Evolutionary conservation across 1,140 invertebrate species (phyloP).

Genomic region (Drosophila carrolli): DNA sequence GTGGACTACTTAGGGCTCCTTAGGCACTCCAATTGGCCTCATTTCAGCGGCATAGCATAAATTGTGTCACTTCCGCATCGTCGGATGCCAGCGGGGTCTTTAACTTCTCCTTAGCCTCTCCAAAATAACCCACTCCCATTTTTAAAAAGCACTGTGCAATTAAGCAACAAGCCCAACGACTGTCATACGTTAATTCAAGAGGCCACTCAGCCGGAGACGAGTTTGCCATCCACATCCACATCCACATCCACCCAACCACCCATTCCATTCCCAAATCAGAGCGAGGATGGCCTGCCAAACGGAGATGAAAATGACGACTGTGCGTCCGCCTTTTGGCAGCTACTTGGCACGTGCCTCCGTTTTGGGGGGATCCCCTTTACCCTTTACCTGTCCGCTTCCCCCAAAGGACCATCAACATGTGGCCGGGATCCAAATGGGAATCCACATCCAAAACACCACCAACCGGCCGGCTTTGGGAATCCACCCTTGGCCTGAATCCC

Average conservation of each 20-base stretch:
- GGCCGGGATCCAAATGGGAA: conserved; percentile 27
- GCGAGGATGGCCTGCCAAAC: conserved; percentile 72
- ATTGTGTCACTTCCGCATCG: conserved; percentile 71
- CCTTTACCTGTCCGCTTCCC: conserved; percentile 42
- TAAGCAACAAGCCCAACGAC: conserved; percentile 57
- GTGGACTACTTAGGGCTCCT: conserved; percentile 2
- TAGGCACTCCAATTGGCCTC: conserved; percentile 43
- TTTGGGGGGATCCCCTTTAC: conserved; percentile 41
- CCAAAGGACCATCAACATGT: conserved; percentile 56
- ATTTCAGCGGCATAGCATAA: conserved; percentile 57
- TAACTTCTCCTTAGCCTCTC: neutral
- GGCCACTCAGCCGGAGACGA: conserved; percentile 55
- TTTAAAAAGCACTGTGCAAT: conserved; percentile 52
- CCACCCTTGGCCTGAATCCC: conserved; percentile 45
- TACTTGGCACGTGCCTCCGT: conserved; percentile 75
- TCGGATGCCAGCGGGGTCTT: conserved; percentile 23
- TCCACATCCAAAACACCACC: conserved; percentile 6
- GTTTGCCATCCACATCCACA: conserved; percentile 11
- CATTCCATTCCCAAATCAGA: conserved; percentile 43
- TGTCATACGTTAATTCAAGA: conserved; percentile 79
- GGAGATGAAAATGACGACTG: conserved; percentile 38
- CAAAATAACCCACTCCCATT: neutral
- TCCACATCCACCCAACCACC: neutral
- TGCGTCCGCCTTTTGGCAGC: conserved; percentile 69
- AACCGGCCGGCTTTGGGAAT: conserved; percentile 28